Evolutionary conservation across 2,888 invertebrate species (phyloP).

Genomic region (Nephrotoma guestfalica): DNA sequence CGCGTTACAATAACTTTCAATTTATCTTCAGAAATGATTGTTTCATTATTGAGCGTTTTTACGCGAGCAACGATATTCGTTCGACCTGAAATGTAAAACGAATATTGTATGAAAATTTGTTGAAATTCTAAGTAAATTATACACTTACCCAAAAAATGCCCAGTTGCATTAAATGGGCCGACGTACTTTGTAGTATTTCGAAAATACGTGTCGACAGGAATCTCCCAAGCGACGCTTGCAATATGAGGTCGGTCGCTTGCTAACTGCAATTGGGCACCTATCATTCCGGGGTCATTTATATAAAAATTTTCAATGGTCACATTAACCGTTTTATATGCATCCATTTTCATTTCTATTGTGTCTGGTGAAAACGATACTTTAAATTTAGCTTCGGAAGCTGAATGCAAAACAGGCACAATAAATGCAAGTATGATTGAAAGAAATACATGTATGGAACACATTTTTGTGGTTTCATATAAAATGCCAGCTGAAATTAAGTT

Average conservation of each 20-base stretch:
- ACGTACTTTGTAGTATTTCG: neutral
- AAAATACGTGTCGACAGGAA: conserved; percentile 7
- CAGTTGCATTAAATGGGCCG: conserved; percentile 2
- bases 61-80: conserved; percentile 21
- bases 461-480: neutral
- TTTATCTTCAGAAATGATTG: conserved; percentile 17
- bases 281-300: neutral
- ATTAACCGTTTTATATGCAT: neutral
- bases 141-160: conserved; percentile 8
- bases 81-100: conserved; percentile 17
- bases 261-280: conserved; percentile 16
- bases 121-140: neutral
- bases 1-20: conserved; percentile 43
- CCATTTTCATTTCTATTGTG: neutral
- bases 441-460: neutral
- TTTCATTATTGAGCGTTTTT: conserved; percentile 16
- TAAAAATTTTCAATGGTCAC: neutral
- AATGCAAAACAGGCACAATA: neutral
- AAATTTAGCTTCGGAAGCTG: neutral
- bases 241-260: conserved; percentile 17
- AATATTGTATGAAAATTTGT: neutral
- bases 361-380: neutral
- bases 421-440: neutral
- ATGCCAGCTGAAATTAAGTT: neutral
- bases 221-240: conserved; percentile 18